Percentiles rank a stretch among this genome's conserved stretches.
Conservation (phyloP, 2,888 invertebrate genomes). For the Parelbella ahira region DNA sequence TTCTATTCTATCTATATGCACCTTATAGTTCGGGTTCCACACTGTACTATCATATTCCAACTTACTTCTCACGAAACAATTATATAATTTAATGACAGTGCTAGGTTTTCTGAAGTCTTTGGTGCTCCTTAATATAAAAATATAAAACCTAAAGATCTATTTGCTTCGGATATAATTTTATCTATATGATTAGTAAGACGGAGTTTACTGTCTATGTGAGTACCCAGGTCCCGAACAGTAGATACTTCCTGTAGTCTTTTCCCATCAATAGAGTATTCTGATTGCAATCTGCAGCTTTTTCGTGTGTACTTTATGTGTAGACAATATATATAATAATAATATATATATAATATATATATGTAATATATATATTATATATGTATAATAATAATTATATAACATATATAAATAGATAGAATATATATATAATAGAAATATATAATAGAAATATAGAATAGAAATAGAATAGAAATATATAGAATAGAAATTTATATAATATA, state of each 20-base stretch:
- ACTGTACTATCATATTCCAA: constrained; percentile 12
- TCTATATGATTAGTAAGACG: constrained; percentile 13
- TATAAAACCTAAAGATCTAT: constrained; percentile 19
- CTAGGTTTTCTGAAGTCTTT: constrained; percentile 10
- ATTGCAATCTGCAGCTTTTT: constrained; percentile 3
- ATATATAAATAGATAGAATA: no score
- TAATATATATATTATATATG: no score
- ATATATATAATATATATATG: no score
- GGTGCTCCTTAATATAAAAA: constrained; percentile 11
- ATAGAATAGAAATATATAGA: no score
- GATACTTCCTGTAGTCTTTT: constrained; percentile 5
- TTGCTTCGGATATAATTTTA: constrained; percentile 9
- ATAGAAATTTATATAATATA: no score
- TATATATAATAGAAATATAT: no score
- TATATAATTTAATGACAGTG: constrained; percentile 12
- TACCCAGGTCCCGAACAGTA: constrained; percentile 9
- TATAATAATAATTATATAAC: no score
- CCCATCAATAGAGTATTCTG: constrained; percentile 5
- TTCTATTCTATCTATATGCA: constrained; percentile 2
- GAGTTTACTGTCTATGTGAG: constrained; percentile 12
- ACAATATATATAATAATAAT: no score
- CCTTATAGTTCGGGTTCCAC: constrained; percentile 6
- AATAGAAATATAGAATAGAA: no score
- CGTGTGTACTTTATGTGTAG: constrained; percentile 12
- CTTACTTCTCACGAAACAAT: constrained; percentile 12